phyloP scores from a whole-genome alignment of 2,888 invertebrate genomes.

The Euplexia lucipara region DNA sequence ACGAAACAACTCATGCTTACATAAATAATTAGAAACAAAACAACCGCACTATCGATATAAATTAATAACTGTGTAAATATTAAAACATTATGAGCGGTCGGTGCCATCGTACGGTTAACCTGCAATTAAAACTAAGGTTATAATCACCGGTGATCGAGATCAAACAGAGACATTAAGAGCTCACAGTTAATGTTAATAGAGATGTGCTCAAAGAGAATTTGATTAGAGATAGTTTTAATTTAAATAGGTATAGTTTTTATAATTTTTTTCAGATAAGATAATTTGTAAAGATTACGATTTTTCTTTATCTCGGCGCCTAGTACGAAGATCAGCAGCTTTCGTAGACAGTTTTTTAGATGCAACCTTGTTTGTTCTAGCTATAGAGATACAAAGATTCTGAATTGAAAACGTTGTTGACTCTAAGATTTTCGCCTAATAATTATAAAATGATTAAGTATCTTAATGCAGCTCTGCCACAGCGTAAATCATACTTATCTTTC shows the following conservation, averaged over 20 bases:
- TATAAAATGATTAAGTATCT: background rate
- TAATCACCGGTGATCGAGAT: constrained; percentile 74
- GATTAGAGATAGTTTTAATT: constrained; percentile 25
- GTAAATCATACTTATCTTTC: constrained; percentile 22
- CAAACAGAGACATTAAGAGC: constrained; percentile 77
- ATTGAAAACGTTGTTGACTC: background rate
- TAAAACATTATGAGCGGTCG: constrained; percentile 63
- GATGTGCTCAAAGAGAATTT: constrained; percentile 48
- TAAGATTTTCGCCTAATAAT: background rate
- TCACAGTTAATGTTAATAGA: constrained; percentile 58
- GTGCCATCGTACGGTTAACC: constrained; percentile 64
- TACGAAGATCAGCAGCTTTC: background rate
- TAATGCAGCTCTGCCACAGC: constrained; percentile 21
- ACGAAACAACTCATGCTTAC: constrained; percentile 17
- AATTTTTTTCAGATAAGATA: constrained; percentile 16
- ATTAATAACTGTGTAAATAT: constrained; percentile 69
- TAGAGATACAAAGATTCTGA: background rate
- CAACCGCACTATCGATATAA: constrained; percentile 40
- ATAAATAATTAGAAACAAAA: constrained; percentile 38
- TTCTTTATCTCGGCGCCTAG: constrained; percentile 8
- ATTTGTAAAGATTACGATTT: constrained; percentile 6
- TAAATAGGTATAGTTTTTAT: constrained; percentile 18
- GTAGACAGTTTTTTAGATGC: too few species aligned
- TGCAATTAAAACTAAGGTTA: constrained; percentile 74
- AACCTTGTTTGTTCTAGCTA: background rate